These are phyloP conservation scores for Sminthopsis crassicaudata DNA, from an alignment of 2,113 vertebrate species.

Conservation along the genomic window DNA sequence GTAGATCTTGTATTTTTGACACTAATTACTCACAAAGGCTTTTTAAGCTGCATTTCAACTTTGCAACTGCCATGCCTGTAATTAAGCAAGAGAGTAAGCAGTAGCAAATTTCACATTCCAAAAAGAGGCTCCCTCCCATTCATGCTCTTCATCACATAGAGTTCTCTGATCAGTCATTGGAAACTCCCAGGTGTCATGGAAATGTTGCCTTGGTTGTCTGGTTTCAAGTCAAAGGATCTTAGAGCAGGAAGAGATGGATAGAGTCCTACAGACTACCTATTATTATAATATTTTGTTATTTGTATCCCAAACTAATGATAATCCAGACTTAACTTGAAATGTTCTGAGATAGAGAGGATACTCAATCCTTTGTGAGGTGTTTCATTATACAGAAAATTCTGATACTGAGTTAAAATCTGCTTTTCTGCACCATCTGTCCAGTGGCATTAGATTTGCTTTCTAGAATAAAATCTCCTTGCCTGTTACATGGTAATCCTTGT, in stretches of 20 bases:
- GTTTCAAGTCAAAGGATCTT: neutral
- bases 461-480: conserved; percentile 22
- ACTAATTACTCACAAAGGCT: conserved; percentile 89
- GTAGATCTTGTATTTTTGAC: conserved; percentile 89
- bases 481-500: neutral
- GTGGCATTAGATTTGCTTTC: conserved; percentile 3
- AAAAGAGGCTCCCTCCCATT: neutral
- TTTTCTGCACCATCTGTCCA: conserved; percentile 61
- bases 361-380: neutral
- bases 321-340: neutral
- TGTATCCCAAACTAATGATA: neutral
- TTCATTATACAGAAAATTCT: neutral
- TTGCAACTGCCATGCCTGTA: conserved; percentile 82
- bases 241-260: neutral
- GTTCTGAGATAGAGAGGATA: neutral
- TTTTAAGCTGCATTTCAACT: conserved; percentile 84
- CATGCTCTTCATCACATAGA: neutral
- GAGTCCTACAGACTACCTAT: neutral
- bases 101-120: conserved; percentile 61
- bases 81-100: conserved; percentile 82
- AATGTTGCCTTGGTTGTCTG: neutral
- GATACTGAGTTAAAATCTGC: neutral
- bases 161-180: neutral
- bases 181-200: conserved; percentile 18
- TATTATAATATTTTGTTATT: neutral